phyloP scores from a whole-genome alignment of 53 echinoderm and acorn worm species.

The Hippasteria phrygiana region DNA sequence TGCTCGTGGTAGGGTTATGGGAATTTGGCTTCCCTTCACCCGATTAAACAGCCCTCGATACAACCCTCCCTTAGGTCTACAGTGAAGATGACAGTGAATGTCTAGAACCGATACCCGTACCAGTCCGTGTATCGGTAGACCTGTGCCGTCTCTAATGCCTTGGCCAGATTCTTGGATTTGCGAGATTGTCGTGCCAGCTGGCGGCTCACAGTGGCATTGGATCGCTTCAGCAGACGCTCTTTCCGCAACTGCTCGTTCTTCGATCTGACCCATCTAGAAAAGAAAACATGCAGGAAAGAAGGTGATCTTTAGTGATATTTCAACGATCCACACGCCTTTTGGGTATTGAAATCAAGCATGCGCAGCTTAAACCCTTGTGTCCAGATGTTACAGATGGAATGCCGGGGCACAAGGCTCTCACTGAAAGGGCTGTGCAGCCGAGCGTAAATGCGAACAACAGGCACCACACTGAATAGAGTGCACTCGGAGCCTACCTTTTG shows the following conservation, averaged over 20 bases:
- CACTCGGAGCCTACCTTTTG: too few relatives aligned
- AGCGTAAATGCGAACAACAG: too few relatives aligned
- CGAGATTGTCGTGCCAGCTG: slow-evolving; percentile 76
- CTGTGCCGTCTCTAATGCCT: slow-evolving; percentile 86
- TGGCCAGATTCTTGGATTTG: slow-evolving; percentile 89
- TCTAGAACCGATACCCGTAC: slow-evolving; percentile 75
- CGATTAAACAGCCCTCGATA: not conserved
- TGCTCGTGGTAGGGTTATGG: too few relatives aligned
- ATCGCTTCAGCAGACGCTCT: slow-evolving; percentile 72
- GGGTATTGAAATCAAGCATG: too few relatives aligned
- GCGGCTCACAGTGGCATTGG: slow-evolving; percentile 66
- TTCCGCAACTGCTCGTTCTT: slow-evolving; percentile 79
- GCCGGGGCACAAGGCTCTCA: too few relatives aligned
- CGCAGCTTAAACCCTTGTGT: too few relatives aligned
- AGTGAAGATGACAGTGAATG: not conserved
- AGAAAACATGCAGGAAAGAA: slow-evolving; percentile 17
- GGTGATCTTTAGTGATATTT: too few relatives aligned
- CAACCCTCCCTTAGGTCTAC: not conserved
- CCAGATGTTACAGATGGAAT: too few relatives aligned
- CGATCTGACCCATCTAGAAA: slow-evolving; percentile 82
- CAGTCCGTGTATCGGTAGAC: slow-evolving; percentile 84
- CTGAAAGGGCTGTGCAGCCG: too few relatives aligned
- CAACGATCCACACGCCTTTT: too few relatives aligned
- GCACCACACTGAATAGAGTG: too few relatives aligned
- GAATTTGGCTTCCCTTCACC: not conserved